Evolutionary conservation across 2,113 vertebrate genomes (phyloP), one percentile per base, ranked within the genome.

Genomic region (Dipodomys spectabilis): DNA sequence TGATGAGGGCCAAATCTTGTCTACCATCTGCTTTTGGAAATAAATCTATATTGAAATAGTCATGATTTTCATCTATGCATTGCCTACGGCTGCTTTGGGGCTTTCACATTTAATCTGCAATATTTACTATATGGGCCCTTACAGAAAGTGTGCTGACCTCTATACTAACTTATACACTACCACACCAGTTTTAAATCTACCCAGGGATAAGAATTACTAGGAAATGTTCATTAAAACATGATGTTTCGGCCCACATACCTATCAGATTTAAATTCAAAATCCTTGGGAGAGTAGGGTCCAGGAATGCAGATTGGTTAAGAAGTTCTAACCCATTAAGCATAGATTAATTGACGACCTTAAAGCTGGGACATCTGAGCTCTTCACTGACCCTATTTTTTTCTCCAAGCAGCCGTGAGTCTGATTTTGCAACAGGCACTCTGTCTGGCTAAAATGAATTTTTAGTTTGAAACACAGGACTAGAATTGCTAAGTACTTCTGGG

Each of bases 361-460:
- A 83, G 64, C 89, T 91, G 83, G 90, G 53, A 78, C 57, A 95
- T 81, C 72, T 92, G 81, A 95, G 80, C 86, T 94, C 89, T 94
- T 96, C 73, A 95, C 68, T 97, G 95, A 93, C 89, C 86, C 91
- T 91, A 83, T 49, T 94, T 92, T 95, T 74, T 65, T 72, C 80
- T 93, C 85, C 53, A 94, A 94, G 94, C 73, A 93, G 84, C 80
- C 89, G 94, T 69, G 27, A 96, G 53, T 82, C 89, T 96, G 87
- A 96, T 91, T 96, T 92, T 78, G 88, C 77, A 97, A 94, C 69
- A 94, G 95, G 77, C 89, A 81, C 83, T 73, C 78, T 96, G 91
- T 91, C 83, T 92, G 73, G 77, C 64, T 89, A 95, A 96, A 96
- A 96, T 75, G 86, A 91, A 94, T 97, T 96, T 62, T 95, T 94